phyloP scores from a whole-genome alignment of 2,113 vertebrate genomes.

The Ochotona curzoniae region DNA sequence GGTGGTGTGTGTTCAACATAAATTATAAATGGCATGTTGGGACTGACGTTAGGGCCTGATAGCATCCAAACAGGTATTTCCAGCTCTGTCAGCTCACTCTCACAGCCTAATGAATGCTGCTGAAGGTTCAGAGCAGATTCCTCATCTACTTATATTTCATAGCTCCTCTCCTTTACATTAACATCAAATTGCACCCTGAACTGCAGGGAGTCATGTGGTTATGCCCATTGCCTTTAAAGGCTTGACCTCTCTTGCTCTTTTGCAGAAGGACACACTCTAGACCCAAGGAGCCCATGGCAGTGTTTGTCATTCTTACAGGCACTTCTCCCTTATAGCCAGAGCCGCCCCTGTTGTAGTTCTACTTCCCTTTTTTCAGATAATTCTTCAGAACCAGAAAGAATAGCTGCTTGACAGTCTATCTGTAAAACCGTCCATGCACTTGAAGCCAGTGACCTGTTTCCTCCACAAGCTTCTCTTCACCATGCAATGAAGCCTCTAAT shows the following conservation, averaged over 20 bases:
- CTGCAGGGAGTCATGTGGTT: background rate
- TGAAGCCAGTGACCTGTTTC: background rate
- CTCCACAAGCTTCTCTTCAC: constrained; percentile 17
- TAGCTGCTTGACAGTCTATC: background rate
- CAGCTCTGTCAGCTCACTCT: constrained; percentile 55
- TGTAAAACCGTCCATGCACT: background rate
- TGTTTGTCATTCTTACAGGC: background rate
- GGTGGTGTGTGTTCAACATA: constrained; percentile 42
- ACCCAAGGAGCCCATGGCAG: background rate
- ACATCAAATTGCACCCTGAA: constrained; percentile 14
- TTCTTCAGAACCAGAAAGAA: constrained; percentile 26
- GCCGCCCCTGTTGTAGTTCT: constrained; percentile 9
- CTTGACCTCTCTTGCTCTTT: background rate
- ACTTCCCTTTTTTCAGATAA: background rate
- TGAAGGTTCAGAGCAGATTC: constrained; percentile 17
- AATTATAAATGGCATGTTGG: constrained; percentile 65
- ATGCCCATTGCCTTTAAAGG: background rate
- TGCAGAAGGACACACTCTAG: background rate
- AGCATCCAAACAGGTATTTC: constrained; percentile 71
- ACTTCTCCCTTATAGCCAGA: constrained; percentile 34
- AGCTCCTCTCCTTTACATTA: constrained; percentile 21
- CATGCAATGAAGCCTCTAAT: background rate
- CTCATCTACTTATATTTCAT: background rate
- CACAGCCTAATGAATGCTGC: background rate
- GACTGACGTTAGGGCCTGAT: constrained; percentile 19